Percentiles rank a stretch among this genome's conserved stretches.
phyloP scores from a whole-genome alignment of 2,113 vertebrate genomes.

The Cyprinus carpio region DNA sequence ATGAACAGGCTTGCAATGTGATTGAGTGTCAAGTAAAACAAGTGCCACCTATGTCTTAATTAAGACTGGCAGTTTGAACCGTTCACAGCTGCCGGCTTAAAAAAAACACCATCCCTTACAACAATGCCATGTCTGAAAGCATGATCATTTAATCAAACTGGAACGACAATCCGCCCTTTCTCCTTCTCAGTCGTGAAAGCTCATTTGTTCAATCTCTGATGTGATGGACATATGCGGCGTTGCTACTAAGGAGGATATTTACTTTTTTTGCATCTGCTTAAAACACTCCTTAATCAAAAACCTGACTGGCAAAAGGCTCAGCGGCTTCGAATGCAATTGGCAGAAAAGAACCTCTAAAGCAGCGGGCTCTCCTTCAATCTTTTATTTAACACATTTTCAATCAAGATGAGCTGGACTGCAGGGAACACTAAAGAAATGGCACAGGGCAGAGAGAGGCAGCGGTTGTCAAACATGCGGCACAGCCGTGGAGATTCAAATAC shows the following conservation, averaged over 20 bases:
- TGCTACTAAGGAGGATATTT: background rate
- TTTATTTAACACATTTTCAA: slow-evolving; percentile 49
- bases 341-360: slow-evolving; percentile 13
- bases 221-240: background rate
- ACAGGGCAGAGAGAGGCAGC: slow-evolving; percentile 60
- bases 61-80: slow-evolving; percentile 39
- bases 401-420: slow-evolving; percentile 51
- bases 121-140: background rate
- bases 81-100: background rate
- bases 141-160: background rate
- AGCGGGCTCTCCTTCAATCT: slow-evolving; percentile 32
- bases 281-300: slow-evolving; percentile 23
- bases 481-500: slow-evolving; percentile 67
- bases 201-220: background rate
- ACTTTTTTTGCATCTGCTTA: background rate
- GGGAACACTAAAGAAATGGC: slow-evolving; percentile 56
- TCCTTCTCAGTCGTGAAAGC: background rate
- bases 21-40: slow-evolving; percentile 26
- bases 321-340: background rate
- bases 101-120: background rate
- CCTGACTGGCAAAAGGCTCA: background rate
- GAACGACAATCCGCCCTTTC: background rate
- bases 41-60: slow-evolving; percentile 28
- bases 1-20: slow-evolving; percentile 42
- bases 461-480: slow-evolving; percentile 66